Evolutionary conservation across 2,797 vertebrate species (phyloP), one percentile per base, ranked within the genome.

Genomic region (Sebastes paucispinis): DNA sequence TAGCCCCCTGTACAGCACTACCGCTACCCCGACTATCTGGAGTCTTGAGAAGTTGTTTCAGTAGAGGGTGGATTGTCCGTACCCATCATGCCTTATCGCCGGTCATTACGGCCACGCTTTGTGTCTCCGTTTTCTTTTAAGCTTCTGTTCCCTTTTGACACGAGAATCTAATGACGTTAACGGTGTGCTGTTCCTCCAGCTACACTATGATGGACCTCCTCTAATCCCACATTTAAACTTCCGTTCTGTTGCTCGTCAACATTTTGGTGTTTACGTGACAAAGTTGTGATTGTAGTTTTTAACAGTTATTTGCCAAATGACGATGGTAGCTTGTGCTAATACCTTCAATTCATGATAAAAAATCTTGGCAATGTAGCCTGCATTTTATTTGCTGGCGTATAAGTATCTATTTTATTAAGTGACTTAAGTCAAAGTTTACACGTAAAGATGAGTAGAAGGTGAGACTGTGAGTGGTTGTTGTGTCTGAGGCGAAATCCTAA

Each of bases 41-140:
- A 87, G 77, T 92, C 91, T 88, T 91, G 73, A 82, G 67, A 80
- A 92, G 92, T 94, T 95, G 93, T 96, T 94, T 94, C 90, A 91
- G 94, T 94, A 60, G 77, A 86, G 81, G 87, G 74, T 74, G 88
- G 85, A 87, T 77, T 79, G 84, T 89, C 68, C 80, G 64, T 54
- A 79, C 80, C 66, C 83, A 64, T 88, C 89, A 88, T 83, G 88
- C 89, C 92, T 93, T 88, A 87, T 77, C 11, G 29, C 55, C 73
- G 7, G 18, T 75, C 79, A 65, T 76, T 68, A 74, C 13, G 4
- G 29, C 71, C 83, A 69, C 63, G 73, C 69, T 79, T n/a, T 54
- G 36, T 77, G 62, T 84, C 29, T 73, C 73, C 87, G 60, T 73
- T 36, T 36, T 29, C 43, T 47, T 65, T 24, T 36, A 16, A 13